Evolutionary conservation across 2,797 vertebrate species (phyloP), one percentile per base, ranked within the genome.

Genomic region (Gymnoscopelus microlampas): DNA sequence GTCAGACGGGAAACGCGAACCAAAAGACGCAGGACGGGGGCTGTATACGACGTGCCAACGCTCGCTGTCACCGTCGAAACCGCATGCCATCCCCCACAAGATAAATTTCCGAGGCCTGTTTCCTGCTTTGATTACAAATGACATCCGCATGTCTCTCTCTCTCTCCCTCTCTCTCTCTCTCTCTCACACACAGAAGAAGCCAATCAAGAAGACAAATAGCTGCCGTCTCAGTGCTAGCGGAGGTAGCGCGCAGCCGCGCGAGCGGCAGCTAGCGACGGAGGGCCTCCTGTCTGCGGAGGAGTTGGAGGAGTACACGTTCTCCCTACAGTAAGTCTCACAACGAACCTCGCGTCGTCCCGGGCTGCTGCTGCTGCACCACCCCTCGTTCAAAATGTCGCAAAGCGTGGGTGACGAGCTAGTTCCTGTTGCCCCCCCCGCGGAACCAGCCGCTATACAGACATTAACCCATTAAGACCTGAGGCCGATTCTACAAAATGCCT

Each of bases 41-140:
- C 85, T 19, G 1, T 19, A 19, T 19, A 19, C 82, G 72, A 80
- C 84, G 89, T 81, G 86, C 82, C 85, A 76, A 67, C 88, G 76
- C 23, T 87, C 87, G 83, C 83, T 80, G 87, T 91, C 87, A 79
- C 82, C 73, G 85, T 75, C 79, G 9, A 44, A 44, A 44, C 39
- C 39, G 39, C 39, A 44, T 44, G 39, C 39, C 6, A 91, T 91
- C 90, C 87, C 86, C 84, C 85, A 19, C 19, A 84, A 89, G 90
- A 93, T 91, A 91, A 92, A 92, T 92, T 1, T 90, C 84, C 60
- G 71, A 76, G 87, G 85, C 81, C 84, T 51, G 83, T 87, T 92
- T 93, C 90, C 92, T 86, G 87, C 89, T 94, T 91, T 92, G 90
- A 93, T 93, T 93, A 90, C 87, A 90, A 90, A 92, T 85, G 86